phyloP scores from a whole-genome alignment of 2,888 invertebrate species.

The Rotaria sp. region DNA sequence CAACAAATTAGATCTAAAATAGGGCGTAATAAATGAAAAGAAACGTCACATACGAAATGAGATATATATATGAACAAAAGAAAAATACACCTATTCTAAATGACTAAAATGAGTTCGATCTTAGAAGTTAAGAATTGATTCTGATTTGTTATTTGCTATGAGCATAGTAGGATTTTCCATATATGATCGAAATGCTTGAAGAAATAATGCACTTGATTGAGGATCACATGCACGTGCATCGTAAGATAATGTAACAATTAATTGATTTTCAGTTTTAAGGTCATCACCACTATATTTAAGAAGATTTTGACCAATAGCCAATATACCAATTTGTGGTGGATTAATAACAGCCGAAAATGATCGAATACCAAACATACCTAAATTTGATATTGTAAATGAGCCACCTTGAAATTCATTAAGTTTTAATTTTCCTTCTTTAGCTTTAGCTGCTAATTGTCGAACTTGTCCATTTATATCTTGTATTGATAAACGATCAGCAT shows the following conservation, averaged over 20 bases:
- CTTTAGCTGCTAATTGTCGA: constrained; percentile 35
- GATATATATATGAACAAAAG: neutral
- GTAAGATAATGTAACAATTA: constrained; percentile 33
- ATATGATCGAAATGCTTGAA: constrained; percentile 25
- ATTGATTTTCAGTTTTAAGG: constrained; percentile 29
- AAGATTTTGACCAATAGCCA: constrained; percentile 60
- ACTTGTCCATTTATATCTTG: constrained; percentile 34
- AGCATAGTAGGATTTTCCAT: constrained; percentile 7
- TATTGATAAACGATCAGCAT: constrained; percentile 63
- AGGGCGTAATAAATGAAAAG: neutral
- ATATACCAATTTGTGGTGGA: constrained; percentile 65
- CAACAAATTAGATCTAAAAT: constrained; percentile 4
- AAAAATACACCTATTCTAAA: neutral
- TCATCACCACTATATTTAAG: constrained; percentile 23
- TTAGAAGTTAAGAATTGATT: constrained; percentile 9
- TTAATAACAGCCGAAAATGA: constrained; percentile 66
- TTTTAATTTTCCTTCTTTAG: constrained; percentile 33
- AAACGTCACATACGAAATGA: neutral
- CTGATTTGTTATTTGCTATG: neutral
- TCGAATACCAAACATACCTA: constrained; percentile 65
- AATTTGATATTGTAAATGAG: constrained; percentile 60
- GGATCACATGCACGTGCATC: constrained; percentile 35
- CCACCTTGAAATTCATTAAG: constrained; percentile 41
- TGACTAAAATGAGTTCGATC: neutral
- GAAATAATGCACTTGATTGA: constrained; percentile 11